These are phyloP conservation scores for Ophioderma brevispina DNA, from an alignment of 35 echinoderm and acorn worm species.

Conservation along the genomic window DNA sequence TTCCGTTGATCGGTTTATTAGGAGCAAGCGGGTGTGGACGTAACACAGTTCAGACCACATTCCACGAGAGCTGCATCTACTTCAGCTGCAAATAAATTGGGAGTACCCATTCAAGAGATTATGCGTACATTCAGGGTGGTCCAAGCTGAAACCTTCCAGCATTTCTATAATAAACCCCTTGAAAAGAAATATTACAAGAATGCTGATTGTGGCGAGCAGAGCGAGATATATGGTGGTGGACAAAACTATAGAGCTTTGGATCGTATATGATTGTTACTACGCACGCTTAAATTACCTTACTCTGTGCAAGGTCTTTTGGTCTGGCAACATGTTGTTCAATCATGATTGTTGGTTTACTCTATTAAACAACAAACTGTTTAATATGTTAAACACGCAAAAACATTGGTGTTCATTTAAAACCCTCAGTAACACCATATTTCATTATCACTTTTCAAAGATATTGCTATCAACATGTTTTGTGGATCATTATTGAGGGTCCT, in stretches of 20 bases:
- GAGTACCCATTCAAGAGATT: conserved; percentile 32
- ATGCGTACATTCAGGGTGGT: conserved; percentile 19
- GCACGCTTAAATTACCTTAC: background rate
- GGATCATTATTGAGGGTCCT: background rate
- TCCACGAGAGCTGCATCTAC: conserved; percentile 36
- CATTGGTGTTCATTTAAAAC: background rate
- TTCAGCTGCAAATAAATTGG: conserved; percentile 23
- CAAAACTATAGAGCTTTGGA: background rate
- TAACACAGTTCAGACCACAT: conserved; percentile 7
- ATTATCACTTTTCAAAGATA: no score
- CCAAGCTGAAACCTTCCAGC: conserved; percentile 27
- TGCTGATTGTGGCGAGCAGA: no score
- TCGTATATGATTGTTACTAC: background rate
- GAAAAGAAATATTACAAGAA: no score
- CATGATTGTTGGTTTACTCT: background rate
- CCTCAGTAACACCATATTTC: no score
- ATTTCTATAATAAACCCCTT: conserved; percentile 1
- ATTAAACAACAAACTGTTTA: background rate
- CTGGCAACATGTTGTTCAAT: background rate
- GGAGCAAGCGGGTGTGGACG: background rate
- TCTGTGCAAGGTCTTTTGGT: background rate
- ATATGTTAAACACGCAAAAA: background rate
- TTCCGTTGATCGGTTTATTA: background rate
- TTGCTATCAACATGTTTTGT: background rate
- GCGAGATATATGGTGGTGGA: background rate